Evolutionary conservation across 2,113 vertebrate species (phyloP), one percentile per base, ranked within the genome.

Genomic region (Corydoras maculifer): DNA sequence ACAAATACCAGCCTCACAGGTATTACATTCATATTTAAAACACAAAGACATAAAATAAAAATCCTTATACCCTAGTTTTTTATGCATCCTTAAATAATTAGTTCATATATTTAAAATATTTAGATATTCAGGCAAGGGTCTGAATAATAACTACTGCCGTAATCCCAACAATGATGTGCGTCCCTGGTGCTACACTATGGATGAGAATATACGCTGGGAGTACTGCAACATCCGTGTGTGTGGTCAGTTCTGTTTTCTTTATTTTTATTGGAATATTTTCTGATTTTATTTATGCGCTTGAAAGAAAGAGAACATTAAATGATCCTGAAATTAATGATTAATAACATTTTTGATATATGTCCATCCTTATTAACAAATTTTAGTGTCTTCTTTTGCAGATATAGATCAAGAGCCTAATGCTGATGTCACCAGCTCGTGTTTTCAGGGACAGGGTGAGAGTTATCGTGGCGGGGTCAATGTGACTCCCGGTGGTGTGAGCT

Each of bases 141-240:
- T 99, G 87, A 92, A 92, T 86, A 96, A 99, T 91, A 99, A 98
- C 92, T 98, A 96, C 84, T 99, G 96, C 83, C 94, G 96, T 71
- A 99, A 99, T 84, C 96, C 96, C 1, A 92, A 97, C 87, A 93
- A 93, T 78, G 93, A 93, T 50, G 86, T 84, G 18, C 92, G 92
- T 81, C 96, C 96, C 0, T 99, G 96, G 96, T 99, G 96, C 85
- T 97, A 91, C 87, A 98, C 95, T 69, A 90, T 93, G 92, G 96
- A 98, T 87, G 92, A 91, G 80, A 88, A 91, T 81, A 93, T 90
- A 80, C 91, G 83, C 3, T 98, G 96, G 95, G 96, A 99, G 81
- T 98, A 93, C 86, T 99, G 96, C 87, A 88, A 91, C 91, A 94
- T 99, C 91, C 92, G 92, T 82, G 86, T 79, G 80, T 99, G 96